Evolutionary conservation across 2,797 vertebrate species (phyloP).

Genomic region (Gallirallus australis): DNA sequence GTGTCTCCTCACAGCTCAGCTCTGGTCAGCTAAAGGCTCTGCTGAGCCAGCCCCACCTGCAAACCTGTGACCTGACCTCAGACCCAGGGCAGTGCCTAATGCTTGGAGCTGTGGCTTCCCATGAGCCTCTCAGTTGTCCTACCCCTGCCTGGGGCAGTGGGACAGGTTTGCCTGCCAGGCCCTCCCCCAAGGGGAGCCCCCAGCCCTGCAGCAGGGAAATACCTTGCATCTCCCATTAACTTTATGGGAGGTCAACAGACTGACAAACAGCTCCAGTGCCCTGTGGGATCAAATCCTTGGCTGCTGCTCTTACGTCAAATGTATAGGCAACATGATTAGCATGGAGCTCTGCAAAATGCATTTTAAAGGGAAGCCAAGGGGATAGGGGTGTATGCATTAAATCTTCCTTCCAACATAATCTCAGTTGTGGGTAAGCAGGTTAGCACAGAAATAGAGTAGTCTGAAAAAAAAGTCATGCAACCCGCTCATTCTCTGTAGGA

Average conservation of each 20-base stretch:
- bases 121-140: fast-evolving
- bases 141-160: neutral
- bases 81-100: neutral
- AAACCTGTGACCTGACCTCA: fast-evolving
- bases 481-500: fast-evolving
- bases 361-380: neutral
- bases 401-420: neutral
- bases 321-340: neutral
- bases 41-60: too few relatives aligned
- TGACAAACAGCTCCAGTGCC: neutral
- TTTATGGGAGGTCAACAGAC: fast-evolving
- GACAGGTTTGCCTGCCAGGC: neutral
- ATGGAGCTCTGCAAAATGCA: neutral
- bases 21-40: neutral
- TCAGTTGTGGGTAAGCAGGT: neutral
- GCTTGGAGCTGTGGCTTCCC: neutral
- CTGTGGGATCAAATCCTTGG: neutral
- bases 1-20: neutral
- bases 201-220: fast-evolving
- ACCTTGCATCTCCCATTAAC: neutral
- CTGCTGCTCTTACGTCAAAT: fast-evolving
- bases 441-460: fast-evolving
- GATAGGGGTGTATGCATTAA: neutral
- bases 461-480: neutral
- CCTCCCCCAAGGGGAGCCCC: neutral